These are phyloP conservation scores for Calliopum simillimum DNA, from an alignment of 2,888 invertebrate species.

Conservation along the genomic window DNA sequence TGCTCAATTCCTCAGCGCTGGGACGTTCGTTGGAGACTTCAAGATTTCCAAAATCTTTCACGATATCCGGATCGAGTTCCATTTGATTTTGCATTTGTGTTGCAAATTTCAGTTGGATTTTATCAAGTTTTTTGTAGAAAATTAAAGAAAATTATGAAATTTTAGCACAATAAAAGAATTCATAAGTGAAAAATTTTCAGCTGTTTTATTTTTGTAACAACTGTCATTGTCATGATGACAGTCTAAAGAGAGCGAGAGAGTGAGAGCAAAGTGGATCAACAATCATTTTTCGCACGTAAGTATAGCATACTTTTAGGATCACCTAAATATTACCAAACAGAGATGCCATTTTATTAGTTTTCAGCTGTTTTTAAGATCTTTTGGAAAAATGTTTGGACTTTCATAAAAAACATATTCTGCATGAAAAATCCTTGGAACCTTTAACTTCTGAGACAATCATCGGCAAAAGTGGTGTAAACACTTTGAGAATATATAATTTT, in stretches of 20 bases:
- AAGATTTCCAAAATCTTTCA: conserved; percentile 54
- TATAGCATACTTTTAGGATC: conserved; percentile 17
- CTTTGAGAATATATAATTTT: too few species aligned
- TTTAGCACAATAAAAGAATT: not conserved
- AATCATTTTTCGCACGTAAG: too few species aligned
- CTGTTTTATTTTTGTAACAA: conserved; percentile 12
- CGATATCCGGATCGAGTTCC: conserved; percentile 60
- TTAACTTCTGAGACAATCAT: too few species aligned
- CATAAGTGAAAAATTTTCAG: conserved; percentile 9
- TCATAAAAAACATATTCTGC: too few species aligned
- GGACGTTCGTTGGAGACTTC: conserved; percentile 47
- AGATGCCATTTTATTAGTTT: not conserved
- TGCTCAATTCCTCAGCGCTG: conserved; percentile 48
- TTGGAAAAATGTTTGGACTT: too few species aligned
- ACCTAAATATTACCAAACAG: not conserved
- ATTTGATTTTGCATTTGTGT: conserved; percentile 41
- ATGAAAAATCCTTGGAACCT: too few species aligned
- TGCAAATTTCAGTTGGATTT: not conserved
- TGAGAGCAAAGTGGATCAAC: not conserved
- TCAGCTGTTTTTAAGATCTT: too few species aligned
- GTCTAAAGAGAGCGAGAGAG: not conserved
- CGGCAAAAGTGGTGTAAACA: too few species aligned
- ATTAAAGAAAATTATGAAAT: not conserved
- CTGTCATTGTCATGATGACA: conserved; percentile 23
- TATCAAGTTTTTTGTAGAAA: not conserved